Conservation (phyloP, 2,888 invertebrate genomes). For the Eupithecia dodoneata region DNA sequence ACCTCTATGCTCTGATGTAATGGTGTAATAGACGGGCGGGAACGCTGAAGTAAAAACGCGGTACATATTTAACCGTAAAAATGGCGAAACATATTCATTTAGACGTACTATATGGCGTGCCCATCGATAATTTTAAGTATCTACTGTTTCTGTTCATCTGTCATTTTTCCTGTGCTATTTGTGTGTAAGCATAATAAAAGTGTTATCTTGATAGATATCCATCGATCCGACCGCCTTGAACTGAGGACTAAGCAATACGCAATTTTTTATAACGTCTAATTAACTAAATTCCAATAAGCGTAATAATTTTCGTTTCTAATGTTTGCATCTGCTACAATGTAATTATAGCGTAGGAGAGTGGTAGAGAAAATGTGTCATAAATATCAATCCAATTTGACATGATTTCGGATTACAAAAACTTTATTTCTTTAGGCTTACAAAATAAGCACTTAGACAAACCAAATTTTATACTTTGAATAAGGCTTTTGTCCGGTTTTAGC, state of each 20-base stretch:
- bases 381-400: background rate
- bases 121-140: background rate
- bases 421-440: no score
- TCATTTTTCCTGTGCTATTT: no score
- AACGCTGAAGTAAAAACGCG: background rate
- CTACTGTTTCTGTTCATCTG: no score
- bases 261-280: background rate
- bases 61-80: background rate
- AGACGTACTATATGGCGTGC: background rate
- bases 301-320: background rate
- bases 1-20: constrained; percentile 29
- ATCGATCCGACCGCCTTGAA: background rate
- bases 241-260: background rate
- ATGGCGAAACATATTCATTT: background rate
- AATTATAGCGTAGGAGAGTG: no score
- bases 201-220: no score
- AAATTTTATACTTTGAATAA: no score
- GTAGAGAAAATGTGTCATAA: background rate
- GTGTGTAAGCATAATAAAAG: no score
- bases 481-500: no score
- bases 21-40: constrained; percentile 13
- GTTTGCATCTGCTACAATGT: no score
- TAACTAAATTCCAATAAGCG: background rate
- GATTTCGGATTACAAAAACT: no score
- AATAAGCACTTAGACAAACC: no score